Conservation (phyloP, 2,113 vertebrate genomes). For the human region GRCh38 chr2:103353001-103353500, state of each 20-base stretch:
- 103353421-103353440: fast-evolving
- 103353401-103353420: too few species aligned
- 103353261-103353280: background rate
- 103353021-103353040: background rate
- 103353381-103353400: background rate
- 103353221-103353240: background rate
- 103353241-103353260: background rate
- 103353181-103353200: background rate
- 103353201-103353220: background rate
- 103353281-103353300: background rate
- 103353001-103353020: background rate
- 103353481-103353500: background rate
- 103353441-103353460: background rate
- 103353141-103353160: background rate
- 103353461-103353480: background rate
- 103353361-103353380: background rate
- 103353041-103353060: constrained; percentile 46
- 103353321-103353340: background rate
- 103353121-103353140: background rate
- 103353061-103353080: background rate
- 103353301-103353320: background rate
- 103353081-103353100: constrained; percentile 17
- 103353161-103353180: background rate
- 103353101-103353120: constrained; percentile 42
- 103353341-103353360: background rate